Base-by-base conservation (phyloP, 2,888 invertebrate species). In the Xestobium rufovillosum region DNA sequence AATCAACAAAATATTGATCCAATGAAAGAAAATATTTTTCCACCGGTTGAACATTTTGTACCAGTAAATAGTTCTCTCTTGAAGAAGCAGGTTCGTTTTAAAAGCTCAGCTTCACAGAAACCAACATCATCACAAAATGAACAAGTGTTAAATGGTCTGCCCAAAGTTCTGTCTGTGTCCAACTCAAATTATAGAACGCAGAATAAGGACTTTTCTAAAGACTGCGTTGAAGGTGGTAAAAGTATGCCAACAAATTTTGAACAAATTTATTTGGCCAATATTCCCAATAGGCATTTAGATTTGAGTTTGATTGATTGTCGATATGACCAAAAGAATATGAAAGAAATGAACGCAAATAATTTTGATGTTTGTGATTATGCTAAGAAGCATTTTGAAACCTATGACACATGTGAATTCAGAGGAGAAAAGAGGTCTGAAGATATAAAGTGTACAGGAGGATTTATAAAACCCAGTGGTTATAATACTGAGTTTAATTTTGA, bases 181-280 rank as follows among this genome's bases (percentile, higher is more conserved):
- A n/a, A n/a, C n/a, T 19, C 23, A 6, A 19, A n/a, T 19, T n/a
- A 19, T 19, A n/a, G n/a, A 8, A n/a, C 29, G 15, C 23, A 17
- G 14, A 28, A n/a, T 8, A 30, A 11, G 25, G 25, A 26, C 15
- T 11, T 6, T 17, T 16, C n/a, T 26, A 39, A 25, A 16, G 34
- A 15, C 27, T 16, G 17, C 31, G 33, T 40, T 3, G 31, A 33
- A 13, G 37, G 32, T 45, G 36, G 38, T 35, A 43, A 36, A 25
- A 47, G 42, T 12, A 44, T 38, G 26, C n/a, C 43, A 1, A 52
- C 52, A 40, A 53, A 50, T 25, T 63, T 65, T 49, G 57, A 62
- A 39, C 53, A 64, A 49, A 56, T 65, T 32, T 65, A 65, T 43
- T 55, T 63, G 59, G 60, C 61, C 8, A 65, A 64, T 43, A 52